A percentile compares a stretch with the other conserved stretches of the same genome.
phyloP scores from a whole-genome alignment of 2,888 invertebrate species.

The Volucella bombylans region DNA sequence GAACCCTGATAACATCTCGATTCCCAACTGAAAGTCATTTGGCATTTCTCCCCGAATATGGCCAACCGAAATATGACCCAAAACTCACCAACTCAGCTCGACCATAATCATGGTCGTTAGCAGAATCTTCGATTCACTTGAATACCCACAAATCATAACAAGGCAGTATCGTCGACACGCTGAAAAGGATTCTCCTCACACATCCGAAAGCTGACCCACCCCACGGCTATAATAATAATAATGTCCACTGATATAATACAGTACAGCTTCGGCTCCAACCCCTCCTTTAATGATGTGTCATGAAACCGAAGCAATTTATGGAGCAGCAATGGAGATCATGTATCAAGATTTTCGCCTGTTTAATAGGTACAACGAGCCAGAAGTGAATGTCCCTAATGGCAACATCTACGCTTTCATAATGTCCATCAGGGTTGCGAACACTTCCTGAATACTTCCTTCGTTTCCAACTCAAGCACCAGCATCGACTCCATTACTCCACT shows the following conservation, averaged over 20 bases:
- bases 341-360: slow-evolving; percentile 70
- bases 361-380: slow-evolving; percentile 47
- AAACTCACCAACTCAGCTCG: background rate
- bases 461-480: background rate
- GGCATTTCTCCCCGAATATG: no score
- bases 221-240: slow-evolving; percentile 49
- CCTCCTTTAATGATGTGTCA: slow-evolving; percentile 71
- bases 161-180: slow-evolving; percentile 8
- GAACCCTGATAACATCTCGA: no score
- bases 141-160: slow-evolving; percentile 46
- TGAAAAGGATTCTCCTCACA: slow-evolving; percentile 52
- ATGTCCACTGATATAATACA: slow-evolving; percentile 34
- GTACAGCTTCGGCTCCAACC: slow-evolving; percentile 61
- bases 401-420: slow-evolving; percentile 68
- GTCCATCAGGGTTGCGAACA: slow-evolving; percentile 66
- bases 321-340: slow-evolving; percentile 70
- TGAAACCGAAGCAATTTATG: slow-evolving; percentile 71
- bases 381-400: slow-evolving; percentile 69
- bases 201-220: background rate
- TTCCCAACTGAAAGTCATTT: no score
- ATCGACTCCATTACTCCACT: no score
- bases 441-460: slow-evolving; percentile 54
- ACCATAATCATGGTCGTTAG: slow-evolving; percentile 56
- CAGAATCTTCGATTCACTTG: slow-evolving; percentile 46
- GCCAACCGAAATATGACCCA: no score